Conservation (phyloP, 2,797 vertebrate species). For the Salmo trutta region DNA sequence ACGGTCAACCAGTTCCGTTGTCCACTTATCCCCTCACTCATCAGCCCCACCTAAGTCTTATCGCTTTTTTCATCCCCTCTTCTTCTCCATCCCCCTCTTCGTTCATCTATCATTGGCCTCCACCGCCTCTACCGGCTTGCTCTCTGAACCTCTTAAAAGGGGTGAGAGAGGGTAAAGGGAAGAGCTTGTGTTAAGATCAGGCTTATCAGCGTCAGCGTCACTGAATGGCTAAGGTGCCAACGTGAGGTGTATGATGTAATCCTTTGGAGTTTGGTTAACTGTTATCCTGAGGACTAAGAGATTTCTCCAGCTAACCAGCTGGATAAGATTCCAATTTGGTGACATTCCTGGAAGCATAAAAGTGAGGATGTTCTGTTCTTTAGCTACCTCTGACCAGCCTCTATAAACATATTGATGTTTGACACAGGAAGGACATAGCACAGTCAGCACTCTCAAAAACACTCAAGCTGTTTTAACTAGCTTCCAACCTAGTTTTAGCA, state of each 20-base stretch:
- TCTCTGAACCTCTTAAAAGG: slow-evolving; percentile 50
- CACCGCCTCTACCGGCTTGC: slow-evolving; percentile 58
- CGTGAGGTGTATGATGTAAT: neutral
- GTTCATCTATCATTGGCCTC: slow-evolving; percentile 58
- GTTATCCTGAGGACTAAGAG: slow-evolving; percentile 57
- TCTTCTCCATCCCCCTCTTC: slow-evolving; percentile 25
- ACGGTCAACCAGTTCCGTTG: slow-evolving; percentile 39
- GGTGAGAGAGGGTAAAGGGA: slow-evolving; percentile 42
- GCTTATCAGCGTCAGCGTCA: slow-evolving; percentile 17
- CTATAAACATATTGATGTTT: slow-evolving; percentile 51
- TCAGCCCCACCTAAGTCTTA: slow-evolving; percentile 36
- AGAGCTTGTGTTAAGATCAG: neutral
- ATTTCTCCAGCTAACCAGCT: slow-evolving; percentile 52
- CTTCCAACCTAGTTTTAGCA: neutral
- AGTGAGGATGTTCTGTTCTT: slow-evolving; percentile 61
- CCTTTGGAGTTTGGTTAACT: slow-evolving; percentile 18
- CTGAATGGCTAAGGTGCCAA: slow-evolving; percentile 46
- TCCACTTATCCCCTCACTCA: slow-evolving; percentile 18
- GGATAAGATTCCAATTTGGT: slow-evolving; percentile 15
- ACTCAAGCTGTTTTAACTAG: neutral
- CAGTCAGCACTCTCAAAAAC: neutral
- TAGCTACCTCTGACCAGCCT: slow-evolving; percentile 22
- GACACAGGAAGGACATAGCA: slow-evolving; percentile 46
- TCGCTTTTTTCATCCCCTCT: slow-evolving; percentile 52
- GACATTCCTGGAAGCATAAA: slow-evolving; percentile 48